phyloP scores from a whole-genome alignment of 2,113 vertebrate species.

The Thalassoma bifasciatum region DNA sequence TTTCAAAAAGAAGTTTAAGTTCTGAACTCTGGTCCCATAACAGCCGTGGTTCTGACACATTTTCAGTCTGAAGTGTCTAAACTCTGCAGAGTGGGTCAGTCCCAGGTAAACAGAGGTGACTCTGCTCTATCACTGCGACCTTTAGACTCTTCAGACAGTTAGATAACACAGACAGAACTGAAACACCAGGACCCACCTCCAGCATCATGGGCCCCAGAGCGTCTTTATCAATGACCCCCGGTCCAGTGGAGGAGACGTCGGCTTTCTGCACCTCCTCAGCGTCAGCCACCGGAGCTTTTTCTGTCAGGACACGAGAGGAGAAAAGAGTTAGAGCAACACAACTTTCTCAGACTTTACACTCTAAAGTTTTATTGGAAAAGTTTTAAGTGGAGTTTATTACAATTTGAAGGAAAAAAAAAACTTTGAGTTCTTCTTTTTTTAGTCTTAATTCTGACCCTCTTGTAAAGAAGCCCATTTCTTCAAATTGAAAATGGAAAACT shows the following conservation, averaged over 20 bases:
- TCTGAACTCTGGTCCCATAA: too few species aligned
- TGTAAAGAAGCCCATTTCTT: too few species aligned
- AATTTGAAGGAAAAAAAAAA: too few species aligned
- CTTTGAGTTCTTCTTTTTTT: too few species aligned
- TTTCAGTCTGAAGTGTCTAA: background rate
- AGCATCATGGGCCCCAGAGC: slow-evolving; percentile 99
- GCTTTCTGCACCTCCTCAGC: slow-evolving; percentile 97
- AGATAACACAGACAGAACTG: background rate
- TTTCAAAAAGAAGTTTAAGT: too few species aligned
- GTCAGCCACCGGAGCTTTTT: slow-evolving; percentile 91
- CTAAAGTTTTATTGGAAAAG: too few species aligned
- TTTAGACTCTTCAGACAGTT: background rate
- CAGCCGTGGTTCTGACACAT: background rate
- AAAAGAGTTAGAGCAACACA: background rate
- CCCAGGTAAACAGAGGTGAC: background rate
- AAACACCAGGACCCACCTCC: slow-evolving; percentile 83
- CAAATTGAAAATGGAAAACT: too few species aligned
- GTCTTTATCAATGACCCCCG: slow-evolving; percentile 97
- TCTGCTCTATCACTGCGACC: background rate
- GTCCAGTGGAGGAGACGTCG: slow-evolving; percentile 95
- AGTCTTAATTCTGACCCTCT: too few species aligned
- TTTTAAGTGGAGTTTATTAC: too few species aligned
- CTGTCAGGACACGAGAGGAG: slow-evolving; percentile 71
- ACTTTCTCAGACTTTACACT: too few species aligned
- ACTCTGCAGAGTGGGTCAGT: background rate